These are phyloP conservation scores for Timema podura DNA, from an alignment of 2,888 invertebrate species.

Conservation along the genomic window DNA sequence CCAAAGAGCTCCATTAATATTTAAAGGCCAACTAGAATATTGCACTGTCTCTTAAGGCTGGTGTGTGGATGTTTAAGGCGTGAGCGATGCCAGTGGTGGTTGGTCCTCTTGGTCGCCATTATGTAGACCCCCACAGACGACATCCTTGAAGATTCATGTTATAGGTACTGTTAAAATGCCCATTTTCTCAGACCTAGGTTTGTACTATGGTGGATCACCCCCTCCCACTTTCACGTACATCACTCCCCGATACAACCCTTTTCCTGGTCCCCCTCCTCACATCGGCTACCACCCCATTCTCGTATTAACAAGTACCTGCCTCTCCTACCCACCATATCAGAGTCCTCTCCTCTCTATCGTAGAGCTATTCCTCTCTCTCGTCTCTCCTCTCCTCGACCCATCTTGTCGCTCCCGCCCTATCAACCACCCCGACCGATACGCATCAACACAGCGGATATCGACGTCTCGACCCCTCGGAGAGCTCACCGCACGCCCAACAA, in stretches of 20 bases:
- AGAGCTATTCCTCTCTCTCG: conserved; percentile 17
- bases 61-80: too few species aligned
- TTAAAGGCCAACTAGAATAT: too few species aligned
- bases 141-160: background rate
- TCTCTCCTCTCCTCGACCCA: conserved; percentile 21
- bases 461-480: conserved; percentile 60
- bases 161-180: conserved; percentile 51
- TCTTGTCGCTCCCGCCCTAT: conserved; percentile 18
- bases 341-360: conserved; percentile 40
- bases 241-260: conserved; percentile 40
- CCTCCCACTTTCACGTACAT: conserved; percentile 40
- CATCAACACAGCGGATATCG: conserved; percentile 82
- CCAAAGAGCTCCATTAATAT: too few species aligned
- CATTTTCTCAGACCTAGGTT: conserved; percentile 62
- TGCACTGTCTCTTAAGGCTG: too few species aligned
- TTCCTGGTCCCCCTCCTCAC: conserved; percentile 50
- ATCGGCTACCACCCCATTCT: conserved; percentile 46
- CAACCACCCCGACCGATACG: conserved; percentile 59
- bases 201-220: conserved; percentile 49
- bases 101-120: too few species aligned
- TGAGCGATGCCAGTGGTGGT: too few species aligned
- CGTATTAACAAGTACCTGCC: conserved; percentile 58
- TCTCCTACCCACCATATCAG: conserved; percentile 68
- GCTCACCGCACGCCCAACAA: conserved; percentile 27
- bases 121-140: too few species aligned